Percentiles rank a stretch among this genome's conserved stretches.
Evolutionary conservation across 2,113 vertebrate species (phyloP).

Genomic region (Thymallus thymallus): DNA sequence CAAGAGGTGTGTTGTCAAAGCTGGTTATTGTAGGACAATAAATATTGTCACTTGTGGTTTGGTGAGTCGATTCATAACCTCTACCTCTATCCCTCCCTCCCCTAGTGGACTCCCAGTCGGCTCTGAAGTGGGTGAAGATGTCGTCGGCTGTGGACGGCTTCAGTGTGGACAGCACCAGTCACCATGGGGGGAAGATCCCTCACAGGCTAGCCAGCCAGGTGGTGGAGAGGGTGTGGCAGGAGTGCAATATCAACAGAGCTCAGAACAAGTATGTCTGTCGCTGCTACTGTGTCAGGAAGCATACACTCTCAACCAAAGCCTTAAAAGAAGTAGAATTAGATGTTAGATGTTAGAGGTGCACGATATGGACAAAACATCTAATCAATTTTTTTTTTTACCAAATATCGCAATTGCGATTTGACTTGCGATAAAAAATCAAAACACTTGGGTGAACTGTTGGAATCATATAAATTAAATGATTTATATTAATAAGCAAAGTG

Average conservation of each 20-base stretch:
- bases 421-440: too few relatives aligned
- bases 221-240: constrained; percentile 97
- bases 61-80: too few relatives aligned
- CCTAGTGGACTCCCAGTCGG: constrained; percentile 90
- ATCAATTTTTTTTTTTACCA: too few relatives aligned
- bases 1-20: too few relatives aligned
- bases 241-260: constrained; percentile 96
- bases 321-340: too few relatives aligned
- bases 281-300: not conserved
- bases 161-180: constrained; percentile 87
- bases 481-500: too few relatives aligned
- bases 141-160: constrained; percentile 85
- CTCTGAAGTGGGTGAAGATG: constrained; percentile 93
- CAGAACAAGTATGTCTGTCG: constrained; percentile 88
- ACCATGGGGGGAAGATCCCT: constrained; percentile 94
- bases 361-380: not conserved
- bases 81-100: not conserved
- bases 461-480: too few relatives aligned
- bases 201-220: constrained; percentile 88
- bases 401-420: too few relatives aligned
- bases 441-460: too few relatives aligned
- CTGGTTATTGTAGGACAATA: too few relatives aligned
- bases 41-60: too few relatives aligned
- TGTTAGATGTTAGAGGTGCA: not conserved
- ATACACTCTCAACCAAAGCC: not conserved